These are phyloP conservation scores for Apodemus sylvaticus DNA, from an alignment of 2,113 vertebrate genomes.

Conservation along the genomic window DNA sequence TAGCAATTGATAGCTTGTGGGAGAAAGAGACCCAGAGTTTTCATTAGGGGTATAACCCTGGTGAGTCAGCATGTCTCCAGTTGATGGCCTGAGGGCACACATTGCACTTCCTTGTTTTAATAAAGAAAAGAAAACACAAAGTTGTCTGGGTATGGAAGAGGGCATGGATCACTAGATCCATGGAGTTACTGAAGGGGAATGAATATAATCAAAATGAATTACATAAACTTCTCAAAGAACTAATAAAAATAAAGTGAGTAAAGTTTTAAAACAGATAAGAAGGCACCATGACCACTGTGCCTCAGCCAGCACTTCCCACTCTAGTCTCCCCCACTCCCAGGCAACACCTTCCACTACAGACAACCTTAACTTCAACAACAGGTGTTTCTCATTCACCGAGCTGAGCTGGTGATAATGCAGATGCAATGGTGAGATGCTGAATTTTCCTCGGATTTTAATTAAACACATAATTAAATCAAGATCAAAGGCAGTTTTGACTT, in stretches of 20 bases:
- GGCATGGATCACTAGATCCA: neutral
- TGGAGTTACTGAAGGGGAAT: neutral
- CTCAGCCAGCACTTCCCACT: neutral
- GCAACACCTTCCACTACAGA: neutral
- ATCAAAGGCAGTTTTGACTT: neutral
- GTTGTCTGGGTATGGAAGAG: neutral
- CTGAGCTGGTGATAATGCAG: neutral
- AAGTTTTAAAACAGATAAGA: neutral
- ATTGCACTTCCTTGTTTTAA: neutral
- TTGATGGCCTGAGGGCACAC: neutral
- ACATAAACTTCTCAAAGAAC: neutral
- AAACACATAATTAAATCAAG: neutral
- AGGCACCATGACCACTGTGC: neutral
- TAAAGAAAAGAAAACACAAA: neutral
- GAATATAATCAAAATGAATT: neutral
- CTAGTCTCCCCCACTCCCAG: too few relatives aligned
- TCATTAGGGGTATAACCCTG: neutral
- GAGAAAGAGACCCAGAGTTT: neutral
- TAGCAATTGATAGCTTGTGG: neutral
- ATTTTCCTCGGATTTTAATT: neutral
- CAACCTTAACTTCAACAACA: neutral
- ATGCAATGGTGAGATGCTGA: neutral
- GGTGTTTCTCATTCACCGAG: neutral
- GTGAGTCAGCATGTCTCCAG: neutral
- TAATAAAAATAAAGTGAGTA: neutral